These are phyloP conservation scores for Neotoma lepida DNA, from an alignment of 2,113 vertebrate genomes.

Conservation along the genomic window DNA sequence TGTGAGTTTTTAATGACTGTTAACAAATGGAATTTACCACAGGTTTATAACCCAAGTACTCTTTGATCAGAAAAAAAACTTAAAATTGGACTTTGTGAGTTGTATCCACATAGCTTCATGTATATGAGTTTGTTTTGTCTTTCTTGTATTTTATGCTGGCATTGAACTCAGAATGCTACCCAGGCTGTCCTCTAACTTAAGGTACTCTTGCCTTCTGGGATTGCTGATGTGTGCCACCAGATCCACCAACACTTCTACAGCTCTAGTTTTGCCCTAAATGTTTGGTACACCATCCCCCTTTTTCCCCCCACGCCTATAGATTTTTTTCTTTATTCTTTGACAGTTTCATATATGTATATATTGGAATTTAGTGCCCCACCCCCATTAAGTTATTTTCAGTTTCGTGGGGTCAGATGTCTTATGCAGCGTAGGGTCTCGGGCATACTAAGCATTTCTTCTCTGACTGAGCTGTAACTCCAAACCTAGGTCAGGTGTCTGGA, in stretches of 20 bases:
- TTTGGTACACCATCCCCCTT: background rate
- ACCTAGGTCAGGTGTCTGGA: background rate
- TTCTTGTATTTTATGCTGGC: background rate
- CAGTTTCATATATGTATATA: background rate
- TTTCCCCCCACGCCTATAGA: too few species aligned
- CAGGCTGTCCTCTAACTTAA: background rate
- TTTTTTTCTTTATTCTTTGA: background rate
- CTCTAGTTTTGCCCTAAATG: background rate
- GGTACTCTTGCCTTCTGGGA: background rate
- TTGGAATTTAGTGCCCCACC: background rate
- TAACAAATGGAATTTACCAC: background rate
- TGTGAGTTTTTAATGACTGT: background rate
- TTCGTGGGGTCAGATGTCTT: background rate
- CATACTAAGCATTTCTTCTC: background rate
- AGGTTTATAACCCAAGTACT: conserved; percentile 16
- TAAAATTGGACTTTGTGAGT: background rate
- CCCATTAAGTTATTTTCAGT: background rate
- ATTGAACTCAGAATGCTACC: background rate
- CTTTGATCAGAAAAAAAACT: background rate
- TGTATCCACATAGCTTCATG: background rate
- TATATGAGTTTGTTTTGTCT: background rate
- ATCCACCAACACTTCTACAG: background rate
- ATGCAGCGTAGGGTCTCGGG: background rate
- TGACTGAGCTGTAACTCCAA: background rate
- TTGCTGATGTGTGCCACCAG: background rate